phyloP scores from a whole-genome alignment of 2,113 vertebrate genomes.

The Scopus umbretta region DNA sequence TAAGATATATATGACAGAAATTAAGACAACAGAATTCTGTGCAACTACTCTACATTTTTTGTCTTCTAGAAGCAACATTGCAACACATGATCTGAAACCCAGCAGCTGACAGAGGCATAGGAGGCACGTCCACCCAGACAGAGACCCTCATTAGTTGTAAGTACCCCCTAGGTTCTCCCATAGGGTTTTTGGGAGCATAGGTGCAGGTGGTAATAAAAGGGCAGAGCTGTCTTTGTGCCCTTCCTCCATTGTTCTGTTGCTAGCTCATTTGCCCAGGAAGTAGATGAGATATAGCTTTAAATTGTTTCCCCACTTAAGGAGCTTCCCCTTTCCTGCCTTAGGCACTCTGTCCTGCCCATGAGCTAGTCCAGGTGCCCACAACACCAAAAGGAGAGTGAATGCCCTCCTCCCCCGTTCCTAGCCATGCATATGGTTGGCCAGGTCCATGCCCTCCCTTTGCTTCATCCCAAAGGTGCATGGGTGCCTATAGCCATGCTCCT shows the following conservation, averaged over 20 bases:
- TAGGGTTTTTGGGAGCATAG: fast-evolving
- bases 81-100: neutral
- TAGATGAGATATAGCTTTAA: neutral
- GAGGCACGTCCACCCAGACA: neutral
- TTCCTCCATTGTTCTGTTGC: neutral
- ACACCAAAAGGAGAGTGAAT: too few species aligned
- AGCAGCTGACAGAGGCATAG: neutral
- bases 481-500: fast-evolving
- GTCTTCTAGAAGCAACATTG: neutral
- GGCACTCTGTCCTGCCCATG: neutral
- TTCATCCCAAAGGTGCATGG: neutral
- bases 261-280: neutral
- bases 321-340: neutral
- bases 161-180: neutral
- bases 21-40: neutral
- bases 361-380: neutral
- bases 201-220: neutral
- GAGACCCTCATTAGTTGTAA: neutral
- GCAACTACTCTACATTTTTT: neutral
- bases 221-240: neutral
- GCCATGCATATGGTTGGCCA: neutral
- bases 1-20: too few species aligned
- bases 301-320: neutral
- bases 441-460: neutral
- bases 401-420: neutral